Base-by-base conservation (phyloP, 2,113 vertebrate species). In the Microcebus ravelobensis region DNA sequence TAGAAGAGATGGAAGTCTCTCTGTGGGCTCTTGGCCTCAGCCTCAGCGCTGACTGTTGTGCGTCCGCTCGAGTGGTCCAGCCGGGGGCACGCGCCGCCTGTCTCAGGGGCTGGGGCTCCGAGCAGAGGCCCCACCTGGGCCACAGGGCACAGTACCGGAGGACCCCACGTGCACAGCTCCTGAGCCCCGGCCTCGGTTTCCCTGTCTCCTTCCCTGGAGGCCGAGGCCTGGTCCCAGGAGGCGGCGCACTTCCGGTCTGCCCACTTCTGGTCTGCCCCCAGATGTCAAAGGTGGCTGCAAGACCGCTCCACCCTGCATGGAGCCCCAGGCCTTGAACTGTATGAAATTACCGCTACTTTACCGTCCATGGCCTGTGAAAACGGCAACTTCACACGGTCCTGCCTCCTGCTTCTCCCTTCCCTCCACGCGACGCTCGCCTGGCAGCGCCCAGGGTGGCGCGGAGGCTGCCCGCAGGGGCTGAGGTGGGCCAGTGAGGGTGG, bases 161-260 rank as follows among this genome's bases (percentile, higher is more conserved):
- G 57, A 65, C 39, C 27, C 7, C 14, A 3, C 1, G 5, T 25
- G 50, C 36, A 29, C 2, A 13, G 74, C 34, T 15, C 13, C 3
- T 6, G 29, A 29, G 55, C 29, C 7, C 6, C 0, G 20, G 25
- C 7, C 52, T 86, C 17, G 0, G 2, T 17, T 21, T 73, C 91
- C 45, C 52, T 34, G 2, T 5, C 21, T 50, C n/a, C 10, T 5
- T 42, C 36, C 0, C 10, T 3, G 10, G 8, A 59, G 63, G 87
- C 52, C 50, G 9, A 13, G 13, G 25, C 74, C 11, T 6, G n/a
- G 29, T n/a, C 31, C 29, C 0, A 0, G 39, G 57, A 39, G 8
- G 15, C 0, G 0, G 55, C 0, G 12, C 18, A 7, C 55, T 55
- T 34, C 12, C 0, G 0, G 12, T 14, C 36, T 11, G n/a, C 77